Evolutionary conservation across 2,113 vertebrate genomes (phyloP).

Genomic region (Corynorhinus townsendii): DNA sequence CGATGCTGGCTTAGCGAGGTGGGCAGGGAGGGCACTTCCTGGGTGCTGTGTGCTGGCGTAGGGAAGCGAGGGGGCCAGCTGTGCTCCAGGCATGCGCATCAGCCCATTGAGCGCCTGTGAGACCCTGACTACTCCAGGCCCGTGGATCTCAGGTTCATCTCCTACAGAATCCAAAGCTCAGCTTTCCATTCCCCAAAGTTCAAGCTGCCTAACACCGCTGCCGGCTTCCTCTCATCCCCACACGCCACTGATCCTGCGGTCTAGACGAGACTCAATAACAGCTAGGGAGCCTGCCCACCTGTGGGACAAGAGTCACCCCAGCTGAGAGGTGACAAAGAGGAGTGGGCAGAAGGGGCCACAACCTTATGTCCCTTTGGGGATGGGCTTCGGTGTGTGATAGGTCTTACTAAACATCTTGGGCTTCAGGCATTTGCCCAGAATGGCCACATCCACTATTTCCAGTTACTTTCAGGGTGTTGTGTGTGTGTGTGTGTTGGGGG

Average conservation of each 20-base stretch:
- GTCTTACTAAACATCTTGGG: not conserved
- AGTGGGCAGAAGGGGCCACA: not conserved
- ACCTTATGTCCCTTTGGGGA: not conserved
- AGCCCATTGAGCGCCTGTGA: not conserved
- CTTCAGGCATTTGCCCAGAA: not conserved
- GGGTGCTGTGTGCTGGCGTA: not conserved
- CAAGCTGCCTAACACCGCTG: not conserved
- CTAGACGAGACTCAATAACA: not conserved
- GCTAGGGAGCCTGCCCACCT: not conserved
- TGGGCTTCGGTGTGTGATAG: not conserved
- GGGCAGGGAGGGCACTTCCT: not conserved
- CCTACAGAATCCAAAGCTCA: not conserved
- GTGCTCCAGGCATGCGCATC: not conserved
- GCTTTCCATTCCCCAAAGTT: conserved; percentile 1
- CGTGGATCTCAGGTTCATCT: not conserved
- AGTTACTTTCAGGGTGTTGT: not conserved
- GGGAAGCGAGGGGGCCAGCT: not conserved
- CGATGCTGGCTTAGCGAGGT: not conserved
- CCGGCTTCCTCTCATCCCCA: not conserved
- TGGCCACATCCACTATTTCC: not conserved
- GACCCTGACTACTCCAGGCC: not conserved
- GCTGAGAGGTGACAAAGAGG: not conserved
- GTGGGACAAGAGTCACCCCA: not conserved
- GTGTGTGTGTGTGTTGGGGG: not conserved
- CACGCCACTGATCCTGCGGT: not conserved